phyloP scores from a whole-genome alignment of 1,140 invertebrate species.

The Leptinotarsa defecta region DNA sequence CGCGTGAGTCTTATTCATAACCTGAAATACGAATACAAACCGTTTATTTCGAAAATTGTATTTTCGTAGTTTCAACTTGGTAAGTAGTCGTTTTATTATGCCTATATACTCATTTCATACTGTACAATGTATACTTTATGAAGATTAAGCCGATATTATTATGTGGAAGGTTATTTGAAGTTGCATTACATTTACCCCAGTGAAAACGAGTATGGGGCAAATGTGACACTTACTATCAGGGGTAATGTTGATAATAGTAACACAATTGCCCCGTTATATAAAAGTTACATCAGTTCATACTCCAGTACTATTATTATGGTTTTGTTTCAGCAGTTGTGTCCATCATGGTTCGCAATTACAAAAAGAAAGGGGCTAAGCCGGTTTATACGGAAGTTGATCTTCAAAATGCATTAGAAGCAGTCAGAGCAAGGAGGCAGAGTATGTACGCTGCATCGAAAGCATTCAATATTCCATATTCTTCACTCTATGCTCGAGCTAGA shows the following conservation, averaged over 20 bases:
- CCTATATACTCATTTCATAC: not conserved
- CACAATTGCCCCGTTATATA: not conserved
- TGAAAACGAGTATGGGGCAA: not conserved
- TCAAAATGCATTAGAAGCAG: constrained; percentile 36
- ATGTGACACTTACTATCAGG: not conserved
- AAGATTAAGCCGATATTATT: not conserved
- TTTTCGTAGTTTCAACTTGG: not conserved
- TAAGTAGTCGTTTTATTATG: not conserved
- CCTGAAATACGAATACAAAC: not conserved
- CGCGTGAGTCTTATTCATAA: not conserved
- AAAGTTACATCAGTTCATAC: not conserved
- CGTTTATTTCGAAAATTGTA: not conserved
- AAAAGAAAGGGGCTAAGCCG: constrained; percentile 13
- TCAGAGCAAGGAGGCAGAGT: constrained; percentile 5
- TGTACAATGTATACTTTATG: not conserved
- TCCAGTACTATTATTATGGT: not conserved
- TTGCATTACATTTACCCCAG: not conserved
- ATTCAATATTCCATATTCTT: constrained; percentile 24
- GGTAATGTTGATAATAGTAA: not conserved
- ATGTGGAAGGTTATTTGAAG: not conserved
- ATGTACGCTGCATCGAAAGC: not conserved
- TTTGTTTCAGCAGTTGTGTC: not conserved
- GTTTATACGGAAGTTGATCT: constrained; percentile 38
- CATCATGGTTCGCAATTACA: constrained; percentile 27
- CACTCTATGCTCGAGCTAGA: constrained; percentile 19